Conservation (phyloP, 2,888 invertebrate genomes). For the Seira musarum region DNA sequence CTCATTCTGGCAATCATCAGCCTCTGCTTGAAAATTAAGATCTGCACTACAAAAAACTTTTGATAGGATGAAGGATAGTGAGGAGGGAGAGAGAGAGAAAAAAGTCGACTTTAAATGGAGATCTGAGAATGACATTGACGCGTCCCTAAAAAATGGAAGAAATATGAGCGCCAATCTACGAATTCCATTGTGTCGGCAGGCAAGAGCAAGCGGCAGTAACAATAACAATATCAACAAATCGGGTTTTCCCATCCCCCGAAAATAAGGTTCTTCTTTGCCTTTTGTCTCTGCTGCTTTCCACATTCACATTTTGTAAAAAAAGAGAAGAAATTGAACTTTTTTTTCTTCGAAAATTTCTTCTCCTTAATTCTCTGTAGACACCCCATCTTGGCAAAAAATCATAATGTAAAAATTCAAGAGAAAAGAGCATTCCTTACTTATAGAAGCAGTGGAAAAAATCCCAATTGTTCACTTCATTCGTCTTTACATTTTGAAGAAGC, state of each 20-base stretch:
- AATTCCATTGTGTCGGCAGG: no score
- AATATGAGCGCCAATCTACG: background rate
- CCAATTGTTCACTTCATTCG: constrained; percentile 2
- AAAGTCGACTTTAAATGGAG: background rate
- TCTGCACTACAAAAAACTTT: background rate
- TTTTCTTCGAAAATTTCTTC: background rate
- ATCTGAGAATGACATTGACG: constrained; percentile 4
- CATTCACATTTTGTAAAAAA: background rate
- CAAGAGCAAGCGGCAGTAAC: background rate
- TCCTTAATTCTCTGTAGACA: background rate
- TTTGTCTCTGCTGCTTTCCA: background rate
- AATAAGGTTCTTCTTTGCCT: background rate
- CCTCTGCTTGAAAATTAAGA: background rate
- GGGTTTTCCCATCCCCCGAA: constrained; percentile 2
- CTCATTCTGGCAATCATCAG: background rate
- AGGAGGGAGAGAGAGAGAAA: no score
- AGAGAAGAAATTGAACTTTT: background rate
- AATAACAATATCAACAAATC: constrained; percentile 34
- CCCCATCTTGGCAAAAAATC: background rate
- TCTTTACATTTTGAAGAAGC: background rate
- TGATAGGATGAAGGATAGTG: no score
- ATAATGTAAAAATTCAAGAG: background rate
- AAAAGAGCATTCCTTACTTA: background rate
- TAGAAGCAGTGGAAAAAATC: background rate
- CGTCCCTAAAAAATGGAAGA: background rate